Base-by-base conservation (phyloP, 2,888 invertebrate species). In the Drosophila acutilabella region DNA sequence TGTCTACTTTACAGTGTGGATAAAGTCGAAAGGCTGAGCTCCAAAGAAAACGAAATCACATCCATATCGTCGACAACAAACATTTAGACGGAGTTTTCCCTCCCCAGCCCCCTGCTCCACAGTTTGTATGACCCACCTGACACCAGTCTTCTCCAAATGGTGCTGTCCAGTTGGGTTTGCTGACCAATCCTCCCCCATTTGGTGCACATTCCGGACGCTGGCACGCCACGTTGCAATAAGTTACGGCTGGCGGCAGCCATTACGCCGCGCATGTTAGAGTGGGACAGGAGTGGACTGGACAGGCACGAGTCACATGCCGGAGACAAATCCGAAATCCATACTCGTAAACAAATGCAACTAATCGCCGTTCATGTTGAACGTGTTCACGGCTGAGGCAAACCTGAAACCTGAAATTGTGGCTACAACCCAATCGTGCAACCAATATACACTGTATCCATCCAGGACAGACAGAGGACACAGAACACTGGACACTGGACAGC, bases 311-410 rank as follows among this genome's bases (percentile, higher is more conserved):
- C 85, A 71, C 75, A 80, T 36, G 78, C 73, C 76, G 77, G 81
- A 81, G 81, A 88, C 86, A 87, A 87, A 87, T 87, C 89, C 89
- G 67, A 88, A 91, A 90, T 91, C 90, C 89, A 83, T 87, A 88
- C 89, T 90, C 91, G 78, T 91, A 91, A 91, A 91, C 91, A 91
- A 91, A 90, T 91, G 90, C 90, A 91, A 88, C 88, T 91, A 91
- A 91, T 91, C 90, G 87, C 83, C 82, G 78, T 78, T 89, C 86
- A 85, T 88, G 88, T 89, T 71, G 81, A 83, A 88, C 86, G 83
- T 83, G 86, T 88, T 85, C 78, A 81, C 86, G 83, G 79, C 88
- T 77, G 44, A 80, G 78, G 74, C 78, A 53, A 30, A 30, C 30
- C 30, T 30, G 30, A 30, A 60, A 88, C 81, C 84, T 81, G 81